These are phyloP conservation scores for Pantherophis alleghaniensis DNA, from an alignment of 2,797 vertebrate genomes.

Conservation along the genomic window DNA sequence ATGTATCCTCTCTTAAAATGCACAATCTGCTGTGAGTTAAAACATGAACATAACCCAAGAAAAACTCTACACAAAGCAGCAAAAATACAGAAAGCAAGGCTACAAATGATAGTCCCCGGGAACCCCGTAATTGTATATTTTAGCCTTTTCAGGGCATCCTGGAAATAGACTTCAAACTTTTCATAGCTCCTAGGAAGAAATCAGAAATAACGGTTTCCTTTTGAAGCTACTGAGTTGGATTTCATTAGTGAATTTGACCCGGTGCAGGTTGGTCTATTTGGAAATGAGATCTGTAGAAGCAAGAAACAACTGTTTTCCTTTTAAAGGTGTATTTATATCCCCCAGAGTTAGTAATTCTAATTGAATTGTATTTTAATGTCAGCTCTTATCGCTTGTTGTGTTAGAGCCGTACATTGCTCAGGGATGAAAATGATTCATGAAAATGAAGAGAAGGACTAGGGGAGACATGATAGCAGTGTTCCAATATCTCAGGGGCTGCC, in stretches of 20 bases:
- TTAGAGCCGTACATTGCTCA: not conserved
- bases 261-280: not conserved
- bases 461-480: too few relatives aligned
- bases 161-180: not conserved
- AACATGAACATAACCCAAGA: not conserved
- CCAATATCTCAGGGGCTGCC: too few relatives aligned
- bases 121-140: not conserved
- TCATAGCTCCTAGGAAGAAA: not conserved
- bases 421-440: not conserved
- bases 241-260: not conserved
- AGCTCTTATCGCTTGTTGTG: not conserved
- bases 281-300: not conserved
- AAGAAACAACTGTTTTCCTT: not conserved
- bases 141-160: not conserved
- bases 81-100: not conserved
- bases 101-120: not conserved
- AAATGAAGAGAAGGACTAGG: too few relatives aligned
- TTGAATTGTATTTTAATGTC: not conserved
- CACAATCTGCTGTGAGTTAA: not conserved
- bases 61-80: not conserved
- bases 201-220: not conserved
- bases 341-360: not conserved
- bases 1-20: slow-evolving; percentile 2
- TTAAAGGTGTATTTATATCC: not conserved
- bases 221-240: not conserved